Base-by-base conservation (phyloP, 2,113 vertebrate species). In the Odontesthes bonariensis region DNA sequence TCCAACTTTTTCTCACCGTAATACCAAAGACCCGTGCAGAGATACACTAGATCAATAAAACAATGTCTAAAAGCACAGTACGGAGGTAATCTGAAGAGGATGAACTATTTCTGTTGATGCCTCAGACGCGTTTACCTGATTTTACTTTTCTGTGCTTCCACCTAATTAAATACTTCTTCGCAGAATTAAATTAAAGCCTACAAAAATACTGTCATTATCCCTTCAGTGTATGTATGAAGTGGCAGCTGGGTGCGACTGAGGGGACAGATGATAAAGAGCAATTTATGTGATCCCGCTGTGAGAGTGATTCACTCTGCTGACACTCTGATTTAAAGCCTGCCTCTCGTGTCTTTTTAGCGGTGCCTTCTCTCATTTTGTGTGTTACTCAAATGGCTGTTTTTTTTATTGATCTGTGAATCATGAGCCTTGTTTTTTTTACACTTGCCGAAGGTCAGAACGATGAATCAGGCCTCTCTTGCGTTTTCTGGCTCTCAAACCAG, bases 391-490 rank as follows among this genome's bases (percentile, higher is more conserved):
- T 40, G 61, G 13, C 44, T 66, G 20, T 42, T 56, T 73, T 72
- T n/a, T 74, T 77, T 56, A 84, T 75, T 60, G 66, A 88, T 77
- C 68, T 77, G 32, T 85, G 70, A 85, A 82, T 82, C 67, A 73
- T 52, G 27, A 73, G 57, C 17, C 38, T 46, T 66, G 84, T 49
- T 77, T 66, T 85, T n/a, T 77, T 85, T 13, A 59, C 59, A 76
- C 63, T 35, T 22, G 40, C 33, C 81, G 65, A 90, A 88, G 72
- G 89, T 89, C 83, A 77, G 19, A 73, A 53, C 4, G 57, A 77
- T 91, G 81, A 89, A 66, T 88, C 83, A 73, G 66, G 49, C 56
- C 40, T 38, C n/a, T 55, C 60, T 23, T 13, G 35, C 27, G 35
- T 73, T 65, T 51, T 33, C 69, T 68, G 16, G 1, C 32, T 54